Percentiles rank a stretch among this genome's conserved stretches.
These are phyloP conservation scores for Ctenochaetus hawaiiensis DNA, from an alignment of 2,797 vertebrate species.

Conservation along the genomic window DNA sequence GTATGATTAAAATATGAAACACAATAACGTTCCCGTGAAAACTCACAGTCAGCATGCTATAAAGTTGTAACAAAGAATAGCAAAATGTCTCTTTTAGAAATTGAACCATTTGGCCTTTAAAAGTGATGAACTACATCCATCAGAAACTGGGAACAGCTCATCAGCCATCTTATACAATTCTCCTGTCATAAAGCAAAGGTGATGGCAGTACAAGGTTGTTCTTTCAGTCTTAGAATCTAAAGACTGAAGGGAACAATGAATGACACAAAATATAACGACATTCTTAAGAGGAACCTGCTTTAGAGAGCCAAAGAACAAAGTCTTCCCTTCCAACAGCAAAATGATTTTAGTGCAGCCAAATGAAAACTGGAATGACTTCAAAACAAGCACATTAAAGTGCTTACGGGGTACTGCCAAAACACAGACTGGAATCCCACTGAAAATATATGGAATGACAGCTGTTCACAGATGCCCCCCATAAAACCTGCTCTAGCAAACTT, in stretches of 20 bases:
- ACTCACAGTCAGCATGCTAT: neutral
- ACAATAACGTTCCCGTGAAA: neutral
- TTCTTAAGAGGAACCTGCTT: slow-evolving; percentile 31
- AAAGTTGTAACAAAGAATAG: neutral
- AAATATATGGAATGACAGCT: slow-evolving; percentile 39
- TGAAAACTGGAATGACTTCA: slow-evolving; percentile 52
- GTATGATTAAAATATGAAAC: neutral
- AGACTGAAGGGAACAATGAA: slow-evolving; percentile 27
- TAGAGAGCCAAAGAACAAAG: slow-evolving; percentile 45
- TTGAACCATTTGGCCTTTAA: neutral
- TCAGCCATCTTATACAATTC: neutral
- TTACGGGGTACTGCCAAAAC: slow-evolving; percentile 38
- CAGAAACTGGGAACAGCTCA: neutral
- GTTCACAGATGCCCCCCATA: slow-evolving; percentile 33
- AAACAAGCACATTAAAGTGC: slow-evolving; percentile 30
- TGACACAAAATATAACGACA: slow-evolving; percentile 35
- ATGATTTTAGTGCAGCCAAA: slow-evolving; percentile 49
- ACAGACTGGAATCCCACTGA: slow-evolving; percentile 36
- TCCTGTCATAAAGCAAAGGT: slow-evolving; percentile 12
- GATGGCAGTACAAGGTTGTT: neutral
- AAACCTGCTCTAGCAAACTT: slow-evolving; percentile 12
- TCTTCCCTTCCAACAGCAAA: slow-evolving; percentile 22
- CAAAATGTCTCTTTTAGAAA: slow-evolving; percentile 4
- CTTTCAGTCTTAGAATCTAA: neutral
- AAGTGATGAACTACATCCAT: neutral